Conservation (phyloP, 2,113 vertebrate species). For the Megalops atlanticus region DNA sequence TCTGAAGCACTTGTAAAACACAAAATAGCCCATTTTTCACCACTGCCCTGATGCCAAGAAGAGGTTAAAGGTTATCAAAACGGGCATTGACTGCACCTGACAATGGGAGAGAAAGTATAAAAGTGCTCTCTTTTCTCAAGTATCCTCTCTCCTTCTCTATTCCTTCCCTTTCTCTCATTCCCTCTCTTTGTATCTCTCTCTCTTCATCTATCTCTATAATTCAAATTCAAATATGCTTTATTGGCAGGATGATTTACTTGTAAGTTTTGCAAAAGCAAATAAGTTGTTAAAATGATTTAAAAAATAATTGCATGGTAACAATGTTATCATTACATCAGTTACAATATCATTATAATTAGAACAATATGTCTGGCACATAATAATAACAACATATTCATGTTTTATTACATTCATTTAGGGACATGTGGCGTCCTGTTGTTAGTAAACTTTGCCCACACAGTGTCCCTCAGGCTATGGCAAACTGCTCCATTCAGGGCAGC, state of each 20-base stretch:
- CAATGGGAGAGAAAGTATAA: constrained; percentile 50
- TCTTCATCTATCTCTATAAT: too few relatives aligned
- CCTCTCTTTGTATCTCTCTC: not conserved
- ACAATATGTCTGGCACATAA: not conserved
- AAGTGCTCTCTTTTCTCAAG: constrained; percentile 22
- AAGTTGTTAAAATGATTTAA: not conserved
- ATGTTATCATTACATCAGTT: too few relatives aligned
- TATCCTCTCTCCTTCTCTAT: not conserved
- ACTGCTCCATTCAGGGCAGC: not conserved
- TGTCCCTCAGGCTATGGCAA: not conserved
- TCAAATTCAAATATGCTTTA: not conserved
- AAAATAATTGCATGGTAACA: too few relatives aligned
- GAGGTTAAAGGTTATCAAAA: constrained; percentile 62
- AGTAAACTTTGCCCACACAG: not conserved
- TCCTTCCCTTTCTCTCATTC: not conserved
- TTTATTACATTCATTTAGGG: not conserved
- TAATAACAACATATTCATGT: not conserved
- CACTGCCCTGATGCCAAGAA: constrained; percentile 33
- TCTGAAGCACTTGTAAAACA: constrained; percentile 36
- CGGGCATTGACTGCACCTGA: constrained; percentile 57
- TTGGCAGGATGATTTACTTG: not conserved
- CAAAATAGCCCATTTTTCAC: constrained; percentile 34
- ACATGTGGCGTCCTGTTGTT: not conserved
- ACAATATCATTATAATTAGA: not conserved
- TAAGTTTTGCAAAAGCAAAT: not conserved